Conservation (phyloP, 2,113 vertebrate species). For the Dolichotis patagonum region DNA sequence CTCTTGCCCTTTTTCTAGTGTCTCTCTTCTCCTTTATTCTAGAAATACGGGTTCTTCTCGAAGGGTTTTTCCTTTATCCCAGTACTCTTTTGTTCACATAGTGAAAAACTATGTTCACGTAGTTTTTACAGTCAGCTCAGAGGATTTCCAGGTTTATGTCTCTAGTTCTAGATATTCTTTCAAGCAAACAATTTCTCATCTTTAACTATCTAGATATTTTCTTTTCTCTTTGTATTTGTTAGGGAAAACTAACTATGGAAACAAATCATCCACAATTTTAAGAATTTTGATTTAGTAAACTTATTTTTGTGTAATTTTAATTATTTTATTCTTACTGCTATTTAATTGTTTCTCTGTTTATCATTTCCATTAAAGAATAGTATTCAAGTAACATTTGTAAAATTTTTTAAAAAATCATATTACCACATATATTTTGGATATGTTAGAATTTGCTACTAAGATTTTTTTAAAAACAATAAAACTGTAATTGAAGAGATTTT, state of each 20-base stretch:
- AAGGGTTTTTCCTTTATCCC: background rate
- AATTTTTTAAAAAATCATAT: constrained; percentile 33
- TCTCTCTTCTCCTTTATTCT: background rate
- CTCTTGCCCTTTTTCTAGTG: background rate
- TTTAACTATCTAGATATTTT: background rate
- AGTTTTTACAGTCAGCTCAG: background rate
- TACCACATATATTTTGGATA: constrained; percentile 20
- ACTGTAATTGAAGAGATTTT: constrained; percentile 58
- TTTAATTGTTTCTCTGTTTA: background rate
- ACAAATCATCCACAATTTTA: constrained; percentile 6
- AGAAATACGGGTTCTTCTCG: background rate
- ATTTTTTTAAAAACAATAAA: constrained; percentile 38
- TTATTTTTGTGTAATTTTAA: constrained; percentile 27
- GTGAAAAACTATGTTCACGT: too few relatives aligned
- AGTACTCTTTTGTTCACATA: background rate
- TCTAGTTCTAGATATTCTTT: background rate
- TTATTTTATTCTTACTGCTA: background rate
- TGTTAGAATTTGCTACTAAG: constrained; percentile 30
- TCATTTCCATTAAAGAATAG: background rate
- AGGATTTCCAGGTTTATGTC: background rate
- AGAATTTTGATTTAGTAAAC: constrained; percentile 45
- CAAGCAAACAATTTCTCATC: constrained; percentile 23
- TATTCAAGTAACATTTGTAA: constrained; percentile 42
- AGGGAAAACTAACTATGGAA: background rate
- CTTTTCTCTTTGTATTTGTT: background rate